Base-by-base conservation (phyloP, 64 coral and sea anemone species). In the Montipora foliosa region DNA sequence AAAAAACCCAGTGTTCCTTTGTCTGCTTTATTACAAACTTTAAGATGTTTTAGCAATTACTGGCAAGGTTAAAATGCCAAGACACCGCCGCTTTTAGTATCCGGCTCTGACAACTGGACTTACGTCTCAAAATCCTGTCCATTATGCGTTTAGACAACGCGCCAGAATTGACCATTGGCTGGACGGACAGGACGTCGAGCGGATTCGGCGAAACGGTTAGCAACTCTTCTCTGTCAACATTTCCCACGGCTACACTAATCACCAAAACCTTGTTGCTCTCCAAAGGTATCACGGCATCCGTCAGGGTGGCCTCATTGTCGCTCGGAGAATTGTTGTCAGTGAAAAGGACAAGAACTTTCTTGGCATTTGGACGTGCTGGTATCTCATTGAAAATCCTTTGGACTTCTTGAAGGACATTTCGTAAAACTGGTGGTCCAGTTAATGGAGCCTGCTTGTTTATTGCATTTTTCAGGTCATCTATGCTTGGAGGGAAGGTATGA, bases 301-400 rank as follows among this genome's bases (percentile, higher is more conserved):
- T 20, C 2, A 86, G 19, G 44, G 61, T 72, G 13, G 78, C 37
- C 59, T 53, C 53, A 17, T 67, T 47, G 8, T 55, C 22, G 1
- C 84, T 79, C n/a, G 50, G 77, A 21, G 95, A 97, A 29, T 94
- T 89, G 2, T 74, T 81, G 53, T 97, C 92, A 3, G 83, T 84
- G 57, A 97, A 73, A 47, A 97, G 82, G 11, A 97, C 84, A 58
- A 97, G 67, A 4, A 95, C 92, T 21, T 95, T 97, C 84, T 89
- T 89, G n/a, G 93, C 95, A 77, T 79, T 75, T 44, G 46, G 82
- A 50, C 95, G 92, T 47, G 62, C 70, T 2, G 61, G 8, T 74
- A 77, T 49, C 22, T 61, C 85, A 8, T 94, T 90, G 62, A 97
- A 97, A 44, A 94, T 70, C 8, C 29, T 59, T 14, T 78, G 61